Conservation (phyloP, 2,113 vertebrate genomes). For the Rutilus rutilus region DNA sequence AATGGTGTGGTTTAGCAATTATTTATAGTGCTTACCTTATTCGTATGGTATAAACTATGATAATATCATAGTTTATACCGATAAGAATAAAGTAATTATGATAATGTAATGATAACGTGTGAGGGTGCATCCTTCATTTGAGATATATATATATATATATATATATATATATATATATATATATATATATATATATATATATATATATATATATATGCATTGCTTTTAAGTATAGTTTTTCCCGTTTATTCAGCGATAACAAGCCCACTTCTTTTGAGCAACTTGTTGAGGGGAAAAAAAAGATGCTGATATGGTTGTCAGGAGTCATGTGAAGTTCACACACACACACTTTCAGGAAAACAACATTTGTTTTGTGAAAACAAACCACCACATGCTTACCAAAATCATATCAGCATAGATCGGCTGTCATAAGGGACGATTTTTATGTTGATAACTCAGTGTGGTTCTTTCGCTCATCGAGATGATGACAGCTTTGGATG, state of each 20-base stretch:
- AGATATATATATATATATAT: no score
- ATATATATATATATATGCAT: background rate
- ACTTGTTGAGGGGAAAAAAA: background rate
- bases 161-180: no score
- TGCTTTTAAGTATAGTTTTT: background rate
- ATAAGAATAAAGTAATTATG: no score
- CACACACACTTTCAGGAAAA: background rate
- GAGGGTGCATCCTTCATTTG: no score
- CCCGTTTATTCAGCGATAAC: background rate
- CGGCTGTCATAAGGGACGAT: background rate
- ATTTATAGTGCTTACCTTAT: background rate
- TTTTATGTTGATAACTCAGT: no score
- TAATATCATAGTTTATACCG: no score
- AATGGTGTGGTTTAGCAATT: background rate
- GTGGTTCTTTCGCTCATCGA: background rate
- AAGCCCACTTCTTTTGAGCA: background rate
- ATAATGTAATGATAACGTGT: no score
- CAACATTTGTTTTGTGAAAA: background rate
- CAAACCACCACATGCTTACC: background rate
- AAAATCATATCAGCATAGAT: background rate
- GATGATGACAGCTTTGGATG: background rate
- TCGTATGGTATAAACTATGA: no score
- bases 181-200: no score
- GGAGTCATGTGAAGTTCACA: background rate
- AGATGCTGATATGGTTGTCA: background rate